These are phyloP conservation scores for Rhabdomys dilectus DNA, from an alignment of 2,113 vertebrate genomes.

Conservation along the genomic window DNA sequence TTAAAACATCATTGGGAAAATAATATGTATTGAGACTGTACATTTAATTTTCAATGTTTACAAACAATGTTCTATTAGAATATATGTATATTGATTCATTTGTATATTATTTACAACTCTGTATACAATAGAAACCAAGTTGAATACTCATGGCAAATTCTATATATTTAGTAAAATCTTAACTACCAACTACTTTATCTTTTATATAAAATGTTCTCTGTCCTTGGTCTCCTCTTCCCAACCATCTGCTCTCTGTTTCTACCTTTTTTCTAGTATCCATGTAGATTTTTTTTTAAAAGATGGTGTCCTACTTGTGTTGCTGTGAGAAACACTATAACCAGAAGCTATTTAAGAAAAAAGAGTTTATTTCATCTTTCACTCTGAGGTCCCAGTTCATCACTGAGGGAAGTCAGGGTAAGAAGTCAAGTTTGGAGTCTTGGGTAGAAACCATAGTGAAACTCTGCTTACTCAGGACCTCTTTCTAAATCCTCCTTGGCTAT, in stretches of 20 bases:
- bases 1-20: background rate
- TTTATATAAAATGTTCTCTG: background rate
- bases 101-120: constrained; percentile 24
- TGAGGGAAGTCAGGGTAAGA: background rate
- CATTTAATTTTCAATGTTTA: background rate
- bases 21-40: background rate
- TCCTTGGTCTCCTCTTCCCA: background rate
- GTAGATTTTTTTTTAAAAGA: background rate
- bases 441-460: background rate
- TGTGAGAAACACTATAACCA: background rate
- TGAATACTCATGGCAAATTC: background rate
- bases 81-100: background rate
- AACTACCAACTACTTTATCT: background rate
- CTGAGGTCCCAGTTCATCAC: background rate
- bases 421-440: background rate
- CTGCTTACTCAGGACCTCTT: no score
- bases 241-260: background rate
- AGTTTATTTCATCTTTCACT: background rate
- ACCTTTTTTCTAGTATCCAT: background rate
- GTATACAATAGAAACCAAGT: background rate
- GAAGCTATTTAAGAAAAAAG: background rate
- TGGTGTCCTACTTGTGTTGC: background rate
- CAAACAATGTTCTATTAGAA: constrained; percentile 39
- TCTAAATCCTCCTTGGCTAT: background rate
- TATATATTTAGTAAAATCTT: background rate